phyloP scores from a whole-genome alignment of 2,113 vertebrate species.

The Dasyprocta punctata region DNA sequence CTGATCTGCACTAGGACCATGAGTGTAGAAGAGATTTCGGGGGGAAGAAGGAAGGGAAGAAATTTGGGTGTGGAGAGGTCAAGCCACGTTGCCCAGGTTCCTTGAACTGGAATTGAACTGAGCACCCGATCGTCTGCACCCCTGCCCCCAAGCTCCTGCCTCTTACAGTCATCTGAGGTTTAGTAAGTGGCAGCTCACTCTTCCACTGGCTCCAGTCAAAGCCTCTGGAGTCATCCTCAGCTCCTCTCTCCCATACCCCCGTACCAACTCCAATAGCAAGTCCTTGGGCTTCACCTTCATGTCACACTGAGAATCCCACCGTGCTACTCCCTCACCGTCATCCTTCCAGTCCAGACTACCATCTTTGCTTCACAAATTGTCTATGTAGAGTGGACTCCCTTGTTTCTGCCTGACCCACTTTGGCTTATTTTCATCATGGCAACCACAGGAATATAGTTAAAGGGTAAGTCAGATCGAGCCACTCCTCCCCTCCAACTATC shows the following conservation, averaged over 20 bases:
- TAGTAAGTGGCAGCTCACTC: accelerated
- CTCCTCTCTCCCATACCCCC: not conserved
- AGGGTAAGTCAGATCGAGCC: not conserved
- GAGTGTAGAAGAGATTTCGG: not conserved
- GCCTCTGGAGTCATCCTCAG: not conserved
- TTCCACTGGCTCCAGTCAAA: not conserved
- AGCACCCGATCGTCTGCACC: too few species aligned
- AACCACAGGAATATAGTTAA: not conserved
- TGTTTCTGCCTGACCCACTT: not conserved
- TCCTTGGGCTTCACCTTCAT: not conserved
- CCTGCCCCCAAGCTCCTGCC: not conserved
- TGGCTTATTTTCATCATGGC: not conserved
- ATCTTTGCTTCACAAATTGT: not conserved
- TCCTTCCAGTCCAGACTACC: not conserved
- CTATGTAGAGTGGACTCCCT: not conserved
- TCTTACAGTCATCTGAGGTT: not conserved
- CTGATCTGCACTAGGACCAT: not conserved
- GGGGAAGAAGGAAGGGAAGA: not conserved
- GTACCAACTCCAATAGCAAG: not conserved
- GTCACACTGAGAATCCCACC: not conserved
- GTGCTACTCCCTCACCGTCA: not conserved
- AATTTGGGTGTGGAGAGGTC: too few species aligned
- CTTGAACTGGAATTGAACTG: not conserved
- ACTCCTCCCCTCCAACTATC: not conserved
- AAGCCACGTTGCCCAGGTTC: accelerated